Percentiles rank a stretch among this genome's conserved stretches.
Conservation (phyloP, 2,888 invertebrate genomes). For the Euclidia mi region DNA sequence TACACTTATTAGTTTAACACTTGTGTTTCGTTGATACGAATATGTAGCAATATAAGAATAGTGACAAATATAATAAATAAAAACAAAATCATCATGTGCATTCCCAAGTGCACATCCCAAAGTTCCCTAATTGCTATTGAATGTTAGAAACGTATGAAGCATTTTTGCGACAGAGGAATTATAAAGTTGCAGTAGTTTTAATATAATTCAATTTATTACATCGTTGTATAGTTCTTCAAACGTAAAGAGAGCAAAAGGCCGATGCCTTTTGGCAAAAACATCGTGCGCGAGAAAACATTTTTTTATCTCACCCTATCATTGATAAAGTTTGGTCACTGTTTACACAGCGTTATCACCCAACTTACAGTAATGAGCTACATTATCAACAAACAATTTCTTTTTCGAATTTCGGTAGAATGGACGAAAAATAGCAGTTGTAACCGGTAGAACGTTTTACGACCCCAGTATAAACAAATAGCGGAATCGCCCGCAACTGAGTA, state of each 20-base stretch:
- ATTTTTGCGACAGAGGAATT: no score
- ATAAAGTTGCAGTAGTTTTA: no score
- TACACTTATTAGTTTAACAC: no score
- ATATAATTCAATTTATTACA: no score
- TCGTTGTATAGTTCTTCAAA: no score
- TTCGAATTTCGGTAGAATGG: neutral
- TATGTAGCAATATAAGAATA: no score
- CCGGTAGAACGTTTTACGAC: neutral
- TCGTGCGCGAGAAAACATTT: conserved; percentile 46
- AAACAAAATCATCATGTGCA: no score
- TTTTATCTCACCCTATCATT: conserved; percentile 63
- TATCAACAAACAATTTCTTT: conserved; percentile 18
- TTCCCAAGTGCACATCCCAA: no score
- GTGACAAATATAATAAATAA: no score
- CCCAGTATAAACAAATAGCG: conserved; percentile 3
- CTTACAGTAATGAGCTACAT: conserved; percentile 43
- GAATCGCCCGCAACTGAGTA: neutral
- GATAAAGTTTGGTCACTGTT: conserved; percentile 74
- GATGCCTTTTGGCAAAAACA: conserved; percentile 28
- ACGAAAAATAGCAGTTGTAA: conserved; percentile 6
- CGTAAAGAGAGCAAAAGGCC: conserved; percentile 3
- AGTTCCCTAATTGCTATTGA: no score
- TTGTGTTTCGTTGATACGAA: no score
- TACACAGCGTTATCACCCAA: conserved; percentile 59
- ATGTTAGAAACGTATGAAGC: no score